These are phyloP conservation scores for Orthonevra nobilis DNA, from an alignment of 2,888 invertebrate species.

Conservation along the genomic window DNA sequence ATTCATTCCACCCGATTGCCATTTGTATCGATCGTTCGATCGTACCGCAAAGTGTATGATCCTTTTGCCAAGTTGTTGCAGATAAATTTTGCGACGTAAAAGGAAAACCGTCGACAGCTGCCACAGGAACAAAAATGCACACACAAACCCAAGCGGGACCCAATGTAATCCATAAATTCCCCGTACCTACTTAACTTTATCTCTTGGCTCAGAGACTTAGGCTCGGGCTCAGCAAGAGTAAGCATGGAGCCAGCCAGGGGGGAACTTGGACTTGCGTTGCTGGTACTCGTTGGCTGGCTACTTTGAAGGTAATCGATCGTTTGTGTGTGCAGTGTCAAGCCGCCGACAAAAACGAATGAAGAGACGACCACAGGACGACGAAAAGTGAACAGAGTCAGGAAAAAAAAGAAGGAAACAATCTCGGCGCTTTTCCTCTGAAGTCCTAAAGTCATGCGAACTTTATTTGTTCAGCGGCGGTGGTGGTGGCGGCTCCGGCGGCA, in stretches of 20 bases:
- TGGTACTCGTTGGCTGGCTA: slow-evolving; percentile 22
- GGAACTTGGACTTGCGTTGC: slow-evolving; percentile 6
- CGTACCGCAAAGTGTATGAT: slow-evolving; percentile 33
- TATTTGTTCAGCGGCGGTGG: slow-evolving; percentile 73
- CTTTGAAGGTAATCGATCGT: slow-evolving; percentile 70
- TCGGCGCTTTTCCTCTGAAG: slow-evolving; percentile 62
- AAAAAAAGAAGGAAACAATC: slow-evolving; percentile 3
- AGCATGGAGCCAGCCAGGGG: neutral
- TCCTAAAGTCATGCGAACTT: slow-evolving; percentile 75
- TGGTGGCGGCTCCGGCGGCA: too few species aligned
- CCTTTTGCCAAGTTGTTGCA: slow-evolving; percentile 43
- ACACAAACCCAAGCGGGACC: slow-evolving; percentile 52
- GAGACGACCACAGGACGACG: slow-evolving; percentile 16
- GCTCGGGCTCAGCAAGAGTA: slow-evolving; percentile 38
- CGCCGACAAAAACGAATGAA: slow-evolving; percentile 45
- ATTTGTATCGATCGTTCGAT: slow-evolving; percentile 30
- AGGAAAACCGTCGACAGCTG: slow-evolving; percentile 68
- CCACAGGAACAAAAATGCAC: slow-evolving; percentile 54
- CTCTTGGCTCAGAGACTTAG: too few species aligned
- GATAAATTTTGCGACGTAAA: slow-evolving; percentile 60
- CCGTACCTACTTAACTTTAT: slow-evolving; percentile 66
- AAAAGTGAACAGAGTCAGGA: neutral
- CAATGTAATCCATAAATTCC: slow-evolving; percentile 69
- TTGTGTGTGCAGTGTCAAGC: slow-evolving; percentile 64
- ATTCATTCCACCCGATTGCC: neutral